Evolutionary conservation across 2,113 vertebrate species (phyloP).

Genomic region (Catagonus wagneri): DNA sequence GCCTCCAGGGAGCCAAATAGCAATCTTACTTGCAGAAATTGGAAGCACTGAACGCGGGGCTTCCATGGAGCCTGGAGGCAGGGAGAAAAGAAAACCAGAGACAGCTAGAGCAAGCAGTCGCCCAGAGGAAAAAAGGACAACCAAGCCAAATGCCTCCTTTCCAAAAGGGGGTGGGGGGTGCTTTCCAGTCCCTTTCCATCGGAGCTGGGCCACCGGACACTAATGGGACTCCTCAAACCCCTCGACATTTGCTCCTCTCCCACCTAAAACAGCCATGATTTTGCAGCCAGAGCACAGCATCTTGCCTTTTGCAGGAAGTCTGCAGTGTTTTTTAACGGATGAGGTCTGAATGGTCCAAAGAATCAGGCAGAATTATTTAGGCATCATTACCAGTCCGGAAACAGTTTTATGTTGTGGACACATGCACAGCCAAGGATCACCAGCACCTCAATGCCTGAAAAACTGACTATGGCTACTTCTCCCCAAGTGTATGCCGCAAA

Average conservation of each 20-base stretch:
- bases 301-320: background rate
- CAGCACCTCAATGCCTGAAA: background rate
- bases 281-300: background rate
- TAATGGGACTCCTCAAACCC: background rate
- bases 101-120: background rate
- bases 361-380: background rate
- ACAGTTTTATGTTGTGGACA: background rate
- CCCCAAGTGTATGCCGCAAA: background rate
- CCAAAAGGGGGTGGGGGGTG: background rate
- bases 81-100: background rate
- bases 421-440: accelerated
- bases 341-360: background rate
- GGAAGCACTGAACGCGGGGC: background rate
- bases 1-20: background rate
- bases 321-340: background rate
- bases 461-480: background rate
- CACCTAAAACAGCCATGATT: background rate
- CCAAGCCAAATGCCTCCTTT: background rate
- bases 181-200: background rate
- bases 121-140: background rate
- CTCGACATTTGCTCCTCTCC: background rate
- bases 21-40: background rate
- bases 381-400: background rate
- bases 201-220: background rate
- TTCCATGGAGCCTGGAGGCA: background rate